Evolutionary conservation across 1,140 invertebrate species (phyloP).

Genomic region (Penaeus vannamei): DNA sequence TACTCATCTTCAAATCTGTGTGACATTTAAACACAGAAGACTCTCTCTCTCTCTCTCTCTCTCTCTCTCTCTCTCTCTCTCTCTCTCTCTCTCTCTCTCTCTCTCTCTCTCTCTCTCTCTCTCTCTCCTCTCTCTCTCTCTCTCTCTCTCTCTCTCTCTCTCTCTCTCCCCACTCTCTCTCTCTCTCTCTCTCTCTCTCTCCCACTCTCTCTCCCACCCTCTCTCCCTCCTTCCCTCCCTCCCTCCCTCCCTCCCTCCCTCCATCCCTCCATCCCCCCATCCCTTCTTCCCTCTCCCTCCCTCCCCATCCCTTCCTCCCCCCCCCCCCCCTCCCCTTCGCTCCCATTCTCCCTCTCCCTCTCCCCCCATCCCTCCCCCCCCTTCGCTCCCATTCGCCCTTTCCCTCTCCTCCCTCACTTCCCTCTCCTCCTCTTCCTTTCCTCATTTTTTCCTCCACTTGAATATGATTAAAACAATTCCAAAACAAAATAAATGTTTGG

Average conservation of each 20-base stretch:
- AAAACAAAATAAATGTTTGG: too few relatives aligned
- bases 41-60: too few relatives aligned
- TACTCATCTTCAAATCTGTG: too few relatives aligned
- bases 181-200: background rate
- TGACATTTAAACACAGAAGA: too few relatives aligned
- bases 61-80: background rate
- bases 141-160: conserved; percentile 39
- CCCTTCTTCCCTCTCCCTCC: conserved; percentile 5
- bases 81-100: background rate
- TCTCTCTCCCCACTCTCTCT: conserved; percentile 27
- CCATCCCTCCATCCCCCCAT: conserved; percentile 19
- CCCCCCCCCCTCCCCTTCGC: conserved; percentile 23
- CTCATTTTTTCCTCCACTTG: background rate
- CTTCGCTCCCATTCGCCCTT: background rate
- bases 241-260: background rate
- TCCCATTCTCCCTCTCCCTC: background rate
- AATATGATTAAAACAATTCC: too few relatives aligned
- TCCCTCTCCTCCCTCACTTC: background rate
- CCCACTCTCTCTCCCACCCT: background rate
- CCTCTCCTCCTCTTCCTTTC: background rate
- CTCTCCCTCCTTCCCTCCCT: background rate
- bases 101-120: background rate
- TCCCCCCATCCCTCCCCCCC: background rate
- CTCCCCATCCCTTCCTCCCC: background rate
- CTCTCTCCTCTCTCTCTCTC: too few relatives aligned